Evolutionary conservation across 1,140 invertebrate genomes (phyloP).

Genomic region (Ganaspis sp.): DNA sequence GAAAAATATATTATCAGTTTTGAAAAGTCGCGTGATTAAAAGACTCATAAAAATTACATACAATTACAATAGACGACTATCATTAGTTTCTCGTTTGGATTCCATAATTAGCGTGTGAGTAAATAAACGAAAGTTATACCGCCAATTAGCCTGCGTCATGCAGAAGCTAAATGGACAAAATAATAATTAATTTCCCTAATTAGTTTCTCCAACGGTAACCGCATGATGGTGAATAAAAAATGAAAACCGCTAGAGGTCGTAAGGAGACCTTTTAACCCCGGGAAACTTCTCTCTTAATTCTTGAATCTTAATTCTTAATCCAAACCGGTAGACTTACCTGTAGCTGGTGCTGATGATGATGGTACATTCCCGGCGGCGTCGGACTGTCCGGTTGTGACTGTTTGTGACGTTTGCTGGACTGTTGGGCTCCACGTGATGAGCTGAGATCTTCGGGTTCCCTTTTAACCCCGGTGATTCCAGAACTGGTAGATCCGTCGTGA

Average conservation of each 20-base stretch:
- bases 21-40: too few relatives aligned
- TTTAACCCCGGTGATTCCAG: conserved; percentile 78
- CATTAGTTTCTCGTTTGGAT: background rate
- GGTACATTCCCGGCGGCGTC: conserved; percentile 79
- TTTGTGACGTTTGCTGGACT: conserved; percentile 75
- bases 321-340: conserved; percentile 62
- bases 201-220: conserved; percentile 12
- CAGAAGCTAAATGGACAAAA: conserved; percentile 13
- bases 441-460: conserved; percentile 83
- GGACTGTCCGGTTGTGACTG: conserved; percentile 74
- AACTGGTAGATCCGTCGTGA: conserved; percentile 68
- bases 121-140: conserved; percentile 17
- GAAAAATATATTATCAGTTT: too few relatives aligned
- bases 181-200: conserved; percentile 14
- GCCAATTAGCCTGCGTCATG: conserved; percentile 29
- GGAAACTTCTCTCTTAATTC: background rate
- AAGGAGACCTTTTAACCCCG: conserved; percentile 11
- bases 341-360: conserved; percentile 75
- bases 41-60: background rate
- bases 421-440: conserved; percentile 74
- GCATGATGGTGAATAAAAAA: background rate
- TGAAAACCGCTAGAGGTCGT: conserved; percentile 5
- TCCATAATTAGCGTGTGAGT: conserved; percentile 10
- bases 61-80: background rate
- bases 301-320: background rate